Evolutionary conservation across 2,113 vertebrate genomes (phyloP), one percentile per base, ranked within the genome.

Genomic region (Chroicocephalus ridibundus): DNA sequence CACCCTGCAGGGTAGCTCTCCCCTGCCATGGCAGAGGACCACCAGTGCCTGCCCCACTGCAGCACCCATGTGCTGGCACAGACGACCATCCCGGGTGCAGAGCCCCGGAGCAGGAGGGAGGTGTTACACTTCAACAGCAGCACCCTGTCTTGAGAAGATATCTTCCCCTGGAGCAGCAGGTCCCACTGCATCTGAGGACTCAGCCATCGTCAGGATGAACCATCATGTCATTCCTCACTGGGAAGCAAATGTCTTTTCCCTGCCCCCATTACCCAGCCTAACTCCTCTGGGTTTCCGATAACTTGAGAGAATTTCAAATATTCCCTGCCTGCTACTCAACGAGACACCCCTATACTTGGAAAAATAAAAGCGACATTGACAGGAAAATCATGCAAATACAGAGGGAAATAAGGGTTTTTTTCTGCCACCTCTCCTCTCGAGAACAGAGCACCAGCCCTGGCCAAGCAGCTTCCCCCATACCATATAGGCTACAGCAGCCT

Each of bases 51-150:
- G 66, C 10, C 44, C 42, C 0, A 0, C 42, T 68, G 80, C 49
- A 54, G 47, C n/a, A 46, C 44, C 31, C 1, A 0, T 31, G 15
- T 49, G 46, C 52, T 38, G 44, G 29, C 1, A 4, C 54, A 47
- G 44, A 13, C 14, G 22, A 51, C 3, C 5, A 6, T 11, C 19
- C 17, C 0, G 0, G 13, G 25, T 38, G 49, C 2, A 2, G 46
- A 61, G 32, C 6, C 24, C 15, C 55, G 9, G 36, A 3, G 1
- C 22, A 31, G 52, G 31, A 71, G 7, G 15, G 27, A 60, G n/a
- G 22, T 38, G 36, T 4, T 32, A 2, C 0, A 32, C 34, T 70
- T 31, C 27, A 46, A 25, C 11, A 68, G 60, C 46, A 71, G 60
- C 44, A 25, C 25, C 6, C 2, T 1, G 1, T 9, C 29, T n/a